A percentile compares a stretch with the other conserved stretches of the same genome.
Conservation (phyloP, 2,888 invertebrate species). For the Sabatieria punctata region DNA sequence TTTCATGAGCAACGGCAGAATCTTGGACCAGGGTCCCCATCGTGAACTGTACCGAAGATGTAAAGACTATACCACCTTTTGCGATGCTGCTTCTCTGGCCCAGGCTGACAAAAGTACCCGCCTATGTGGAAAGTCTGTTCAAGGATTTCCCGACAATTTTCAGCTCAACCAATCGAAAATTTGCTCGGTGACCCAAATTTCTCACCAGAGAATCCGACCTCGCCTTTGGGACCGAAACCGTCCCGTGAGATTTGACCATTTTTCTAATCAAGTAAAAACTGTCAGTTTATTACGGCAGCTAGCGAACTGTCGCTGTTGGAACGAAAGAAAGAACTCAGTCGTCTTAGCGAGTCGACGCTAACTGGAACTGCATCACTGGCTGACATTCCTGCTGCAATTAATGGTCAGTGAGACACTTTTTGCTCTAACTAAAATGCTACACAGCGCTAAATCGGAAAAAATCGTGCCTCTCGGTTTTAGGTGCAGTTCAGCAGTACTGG, state of each 20-base stretch:
- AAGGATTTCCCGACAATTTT: background rate
- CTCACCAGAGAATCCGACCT: too few species aligned
- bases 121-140: background rate
- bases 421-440: conserved; percentile 6
- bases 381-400: conserved; percentile 2
- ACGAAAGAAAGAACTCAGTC: background rate
- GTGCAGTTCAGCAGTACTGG: too few species aligned
- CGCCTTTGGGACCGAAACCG: too few species aligned
- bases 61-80: conserved; percentile 30
- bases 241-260: background rate
- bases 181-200: background rate
- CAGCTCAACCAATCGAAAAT: background rate
- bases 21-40: conserved; percentile 43
- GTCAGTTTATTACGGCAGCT: background rate
- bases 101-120: background rate
- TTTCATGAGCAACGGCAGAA: conserved; percentile 42
- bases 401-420: too few species aligned
- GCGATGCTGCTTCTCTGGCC: conserved; percentile 10
- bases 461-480: too few species aligned
- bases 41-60: conserved; percentile 35
- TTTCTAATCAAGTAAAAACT: background rate
- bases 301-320: background rate
- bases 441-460: too few species aligned
- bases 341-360: background rate
- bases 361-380: conserved; percentile 1